Evolutionary conservation across 2,797 vertebrate genomes (phyloP).

Genomic region (Tenualosa thibaudeaui): DNA sequence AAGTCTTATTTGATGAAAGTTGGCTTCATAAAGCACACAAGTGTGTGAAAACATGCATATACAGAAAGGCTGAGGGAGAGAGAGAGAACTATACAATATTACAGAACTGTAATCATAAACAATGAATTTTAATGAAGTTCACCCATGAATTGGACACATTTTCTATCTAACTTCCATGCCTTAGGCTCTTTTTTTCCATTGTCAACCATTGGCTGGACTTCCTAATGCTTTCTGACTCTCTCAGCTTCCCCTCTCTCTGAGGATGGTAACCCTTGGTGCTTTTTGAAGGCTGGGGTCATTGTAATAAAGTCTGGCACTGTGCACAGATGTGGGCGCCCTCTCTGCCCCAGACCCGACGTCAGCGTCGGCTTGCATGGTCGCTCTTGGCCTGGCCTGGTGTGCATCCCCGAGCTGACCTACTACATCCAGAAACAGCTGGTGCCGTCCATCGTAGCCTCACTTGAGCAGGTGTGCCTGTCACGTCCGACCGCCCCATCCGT

Average conservation of each 20-base stretch:
- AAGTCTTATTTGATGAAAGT: constrained; percentile 19
- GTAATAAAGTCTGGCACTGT: neutral
- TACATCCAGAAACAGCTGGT: constrained; percentile 60
- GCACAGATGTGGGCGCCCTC: neutral
- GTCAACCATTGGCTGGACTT: constrained; percentile 2
- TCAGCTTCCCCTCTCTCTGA: constrained; percentile 18
- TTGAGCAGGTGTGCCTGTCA: constrained; percentile 57
- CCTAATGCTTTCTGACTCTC: neutral
- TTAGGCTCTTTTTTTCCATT: neutral
- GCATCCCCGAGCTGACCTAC: constrained; percentile 37
- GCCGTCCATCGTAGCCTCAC: constrained; percentile 48
- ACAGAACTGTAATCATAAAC: neutral
- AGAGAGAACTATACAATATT: neutral
- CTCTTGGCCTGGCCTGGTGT: neutral
- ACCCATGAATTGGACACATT: neutral
- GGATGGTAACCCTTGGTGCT: neutral
- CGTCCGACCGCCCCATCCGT: constrained; percentile 51
- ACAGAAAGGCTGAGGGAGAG: neutral
- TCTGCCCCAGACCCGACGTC: neutral
- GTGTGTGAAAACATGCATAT: neutral
- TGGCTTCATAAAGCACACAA: constrained; percentile 1
- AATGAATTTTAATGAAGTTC: neutral
- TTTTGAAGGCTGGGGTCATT: neutral
- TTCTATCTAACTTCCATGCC: neutral
- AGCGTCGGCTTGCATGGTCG: neutral